A percentile compares a stretch with the other conserved stretches of the same genome.
These are phyloP conservation scores for Aplidium turbinatum DNA, from an alignment of 23 tunicate genomes.

Conservation along the genomic window DNA sequence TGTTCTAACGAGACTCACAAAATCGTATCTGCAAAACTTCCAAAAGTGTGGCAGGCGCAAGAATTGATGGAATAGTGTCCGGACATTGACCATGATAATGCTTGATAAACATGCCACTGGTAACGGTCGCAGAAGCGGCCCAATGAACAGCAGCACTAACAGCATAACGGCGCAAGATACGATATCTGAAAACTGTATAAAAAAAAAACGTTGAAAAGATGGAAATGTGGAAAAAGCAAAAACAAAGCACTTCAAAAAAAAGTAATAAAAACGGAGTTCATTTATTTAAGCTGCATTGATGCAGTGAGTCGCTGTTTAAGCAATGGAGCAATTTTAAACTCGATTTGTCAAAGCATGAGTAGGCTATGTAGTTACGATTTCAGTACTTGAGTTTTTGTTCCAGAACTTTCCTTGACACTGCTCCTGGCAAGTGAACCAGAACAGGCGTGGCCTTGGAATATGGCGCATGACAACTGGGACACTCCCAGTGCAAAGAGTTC, in stretches of 20 bases:
- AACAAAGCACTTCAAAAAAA: too few relatives aligned
- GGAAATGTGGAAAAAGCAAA: too few relatives aligned
- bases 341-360: too few relatives aligned
- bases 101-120: constrained; percentile 83
- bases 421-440: constrained; percentile 86
- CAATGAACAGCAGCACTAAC: constrained; percentile 74
- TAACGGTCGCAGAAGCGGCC: constrained; percentile 65
- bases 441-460: constrained; percentile 83
- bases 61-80: constrained; percentile 68
- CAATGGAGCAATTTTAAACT: too few relatives aligned
- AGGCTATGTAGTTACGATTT: too few relatives aligned
- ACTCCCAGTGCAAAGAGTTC: constrained; percentile 85
- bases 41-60: constrained; percentile 62
- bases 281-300: too few relatives aligned
- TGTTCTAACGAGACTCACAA: constrained; percentile 70
- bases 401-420: constrained; percentile 89
- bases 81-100: constrained; percentile 91
- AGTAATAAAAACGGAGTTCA: too few relatives aligned
- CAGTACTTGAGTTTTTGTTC: constrained; percentile 74
- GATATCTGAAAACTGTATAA: constrained; percentile 71
- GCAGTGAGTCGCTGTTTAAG: too few relatives aligned
- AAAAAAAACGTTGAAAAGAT: too few relatives aligned
- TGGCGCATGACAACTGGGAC: constrained; percentile 60
- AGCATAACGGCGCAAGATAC: constrained; percentile 80
- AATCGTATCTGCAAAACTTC: constrained; percentile 83